Evolutionary conservation across 2,797 vertebrate species (phyloP).

Genomic region (Psittacula derbiana): DNA sequence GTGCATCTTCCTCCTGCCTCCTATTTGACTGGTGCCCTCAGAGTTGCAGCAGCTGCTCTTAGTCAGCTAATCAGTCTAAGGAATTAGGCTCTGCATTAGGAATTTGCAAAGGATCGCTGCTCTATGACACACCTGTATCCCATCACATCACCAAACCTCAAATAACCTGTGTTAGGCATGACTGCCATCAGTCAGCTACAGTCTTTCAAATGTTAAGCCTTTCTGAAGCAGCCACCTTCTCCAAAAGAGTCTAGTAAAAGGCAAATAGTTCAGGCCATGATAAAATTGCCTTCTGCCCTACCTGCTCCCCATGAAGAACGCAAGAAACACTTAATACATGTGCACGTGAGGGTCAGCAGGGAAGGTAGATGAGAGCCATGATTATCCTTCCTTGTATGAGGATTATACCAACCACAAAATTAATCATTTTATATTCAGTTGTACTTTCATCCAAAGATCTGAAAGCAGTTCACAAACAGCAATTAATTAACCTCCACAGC

Average conservation of each 20-base stretch:
- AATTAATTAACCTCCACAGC: background rate
- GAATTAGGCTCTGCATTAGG: background rate
- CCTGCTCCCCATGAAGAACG: background rate
- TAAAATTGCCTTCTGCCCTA: background rate
- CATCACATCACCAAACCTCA: background rate
- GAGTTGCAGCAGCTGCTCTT: background rate
- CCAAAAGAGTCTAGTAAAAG: background rate
- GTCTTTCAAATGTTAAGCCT: background rate
- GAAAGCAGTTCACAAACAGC: background rate
- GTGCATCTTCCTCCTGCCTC: fast-evolving
- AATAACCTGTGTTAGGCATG: background rate
- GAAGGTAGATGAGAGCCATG: background rate
- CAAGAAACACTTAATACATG: fast-evolving
- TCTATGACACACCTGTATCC: background rate
- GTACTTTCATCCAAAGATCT: background rate
- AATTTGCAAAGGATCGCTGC: background rate
- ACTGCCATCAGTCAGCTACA: background rate
- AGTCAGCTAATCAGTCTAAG: background rate
- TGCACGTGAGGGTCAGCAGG: background rate
- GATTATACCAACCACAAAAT: background rate
- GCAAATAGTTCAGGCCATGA: background rate
- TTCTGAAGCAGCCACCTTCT: background rate
- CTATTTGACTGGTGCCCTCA: background rate
- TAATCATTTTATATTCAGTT: background rate
- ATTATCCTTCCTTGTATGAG: background rate